Percentiles rank a stretch among this genome's conserved stretches.
Conservation (phyloP, 2,888 invertebrate genomes). For the Anthophora plumipes region DNA sequence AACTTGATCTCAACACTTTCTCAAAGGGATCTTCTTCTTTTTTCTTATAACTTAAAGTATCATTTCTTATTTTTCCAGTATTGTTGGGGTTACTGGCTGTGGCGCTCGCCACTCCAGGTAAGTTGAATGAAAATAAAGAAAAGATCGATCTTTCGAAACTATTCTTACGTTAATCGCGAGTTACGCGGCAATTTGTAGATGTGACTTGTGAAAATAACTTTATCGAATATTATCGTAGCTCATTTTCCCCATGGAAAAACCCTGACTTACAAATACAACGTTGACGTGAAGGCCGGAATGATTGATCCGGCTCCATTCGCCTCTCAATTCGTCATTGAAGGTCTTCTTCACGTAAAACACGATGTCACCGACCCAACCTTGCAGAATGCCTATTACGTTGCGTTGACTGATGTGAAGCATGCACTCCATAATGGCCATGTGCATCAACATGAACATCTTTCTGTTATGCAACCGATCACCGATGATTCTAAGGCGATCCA, state of each 20-base stretch:
- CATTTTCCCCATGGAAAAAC: conserved; percentile 85
- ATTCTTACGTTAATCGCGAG: background rate
- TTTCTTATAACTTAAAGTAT: background rate
- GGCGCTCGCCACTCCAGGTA: conserved; percentile 72
- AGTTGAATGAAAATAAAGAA: conserved; percentile 27
- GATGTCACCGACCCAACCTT: conserved; percentile 68
- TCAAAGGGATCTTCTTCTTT: too few species aligned
- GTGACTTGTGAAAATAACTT: background rate
- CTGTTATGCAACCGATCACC: conserved; percentile 56
- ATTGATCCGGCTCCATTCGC: conserved; percentile 78
- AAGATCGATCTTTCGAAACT: background rate
- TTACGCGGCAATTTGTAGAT: background rate
- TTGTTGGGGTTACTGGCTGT: conserved; percentile 67
- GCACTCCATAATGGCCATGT: conserved; percentile 79
- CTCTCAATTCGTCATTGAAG: conserved; percentile 81
- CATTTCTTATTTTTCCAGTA: conserved; percentile 60
- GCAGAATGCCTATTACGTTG: conserved; percentile 76
- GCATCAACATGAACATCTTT: conserved; percentile 49
- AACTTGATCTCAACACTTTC: background rate
- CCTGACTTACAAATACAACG: conserved; percentile 82
- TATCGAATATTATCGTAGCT: conserved; percentile 54
- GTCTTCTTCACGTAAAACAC: conserved; percentile 79
- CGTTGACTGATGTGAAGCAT: conserved; percentile 78
- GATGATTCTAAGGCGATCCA: conserved; percentile 67
- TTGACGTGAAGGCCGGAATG: conserved; percentile 81